Evolutionary conservation across 2,888 invertebrate species (phyloP).

Genomic region (Rhamphomyia laevipes): DNA sequence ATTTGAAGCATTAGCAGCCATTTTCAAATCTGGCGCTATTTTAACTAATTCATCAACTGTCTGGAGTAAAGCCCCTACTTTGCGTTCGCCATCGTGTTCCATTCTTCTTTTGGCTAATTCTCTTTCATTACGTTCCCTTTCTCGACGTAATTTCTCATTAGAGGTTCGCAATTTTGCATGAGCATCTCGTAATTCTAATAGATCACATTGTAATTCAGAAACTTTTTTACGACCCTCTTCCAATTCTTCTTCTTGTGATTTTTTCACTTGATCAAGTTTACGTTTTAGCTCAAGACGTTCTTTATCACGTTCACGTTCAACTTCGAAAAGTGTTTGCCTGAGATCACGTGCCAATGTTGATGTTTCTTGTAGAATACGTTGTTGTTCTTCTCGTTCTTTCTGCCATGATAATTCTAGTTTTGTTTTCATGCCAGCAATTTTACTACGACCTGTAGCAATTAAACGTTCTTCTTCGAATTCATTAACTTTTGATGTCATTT

Average conservation of each 20-base stretch:
- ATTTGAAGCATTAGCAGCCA: constrained; percentile 18
- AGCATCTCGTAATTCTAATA: constrained; percentile 78
- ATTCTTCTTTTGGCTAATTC: constrained; percentile 55
- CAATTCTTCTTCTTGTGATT: constrained; percentile 76
- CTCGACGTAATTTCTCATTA: constrained; percentile 78
- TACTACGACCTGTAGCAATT: constrained; percentile 68
- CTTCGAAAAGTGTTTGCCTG: constrained; percentile 76
- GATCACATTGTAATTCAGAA: constrained; percentile 71
- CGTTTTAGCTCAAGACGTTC: constrained; percentile 78
- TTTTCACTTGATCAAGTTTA: constrained; percentile 72
- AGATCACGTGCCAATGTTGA: constrained; percentile 80
- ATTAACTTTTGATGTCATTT: constrained; percentile 67
- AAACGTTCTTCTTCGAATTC: constrained; percentile 77
- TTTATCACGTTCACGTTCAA: constrained; percentile 81
- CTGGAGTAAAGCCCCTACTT: constrained; percentile 59
- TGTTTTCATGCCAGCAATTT: constrained; percentile 74
- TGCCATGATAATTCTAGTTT: constrained; percentile 89
- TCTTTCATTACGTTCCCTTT: constrained; percentile 73
- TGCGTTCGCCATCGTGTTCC: constrained; percentile 57
- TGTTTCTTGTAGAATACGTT: constrained; percentile 78
- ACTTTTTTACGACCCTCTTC: constrained; percentile 80
- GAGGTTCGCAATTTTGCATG: constrained; percentile 84
- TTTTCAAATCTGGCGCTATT: constrained; percentile 58
- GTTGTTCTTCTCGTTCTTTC: constrained; percentile 85
- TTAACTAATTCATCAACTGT: constrained; percentile 70